Evolutionary conservation across 35 echinoderm and acorn worm species (phyloP).

Genomic region (Strongylocentrotus purpuratus): DNA sequence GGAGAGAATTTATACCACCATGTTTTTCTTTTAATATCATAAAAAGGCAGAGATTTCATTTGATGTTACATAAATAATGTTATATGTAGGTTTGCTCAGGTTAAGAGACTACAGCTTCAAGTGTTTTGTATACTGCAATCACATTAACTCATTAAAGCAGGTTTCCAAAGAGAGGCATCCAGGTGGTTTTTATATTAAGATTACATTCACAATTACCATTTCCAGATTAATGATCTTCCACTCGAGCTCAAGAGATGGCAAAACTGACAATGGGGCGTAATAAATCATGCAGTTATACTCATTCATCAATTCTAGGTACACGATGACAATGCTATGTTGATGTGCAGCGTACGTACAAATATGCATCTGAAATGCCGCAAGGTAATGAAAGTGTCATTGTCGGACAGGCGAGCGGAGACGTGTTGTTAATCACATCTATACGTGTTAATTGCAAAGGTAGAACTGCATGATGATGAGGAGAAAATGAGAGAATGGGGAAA

Average conservation of each 20-base stretch:
- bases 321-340: not conserved
- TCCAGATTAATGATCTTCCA: not conserved
- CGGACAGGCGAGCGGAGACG: not conserved
- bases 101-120: not conserved
- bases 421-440: slow-evolving; percentile 26
- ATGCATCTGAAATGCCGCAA: not conserved
- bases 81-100: not conserved
- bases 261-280: not conserved
- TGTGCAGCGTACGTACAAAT: not conserved
- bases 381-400: slow-evolving; percentile 19
- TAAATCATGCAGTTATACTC: not conserved
- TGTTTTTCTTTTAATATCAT: not conserved
- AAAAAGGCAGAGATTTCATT: not conserved
- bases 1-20: no score
- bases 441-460: slow-evolving; percentile 8
- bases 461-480: not conserved
- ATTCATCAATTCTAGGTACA: not conserved
- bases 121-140: not conserved
- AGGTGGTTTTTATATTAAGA: not conserved
- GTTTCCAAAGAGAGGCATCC: not conserved
- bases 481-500: not conserved
- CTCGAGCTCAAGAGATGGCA: not conserved
- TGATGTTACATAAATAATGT: not conserved
- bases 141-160: not conserved
- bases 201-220: not conserved